Base-by-base conservation (phyloP, 2,797 vertebrate species). In the Acanthurus tractus region DNA sequence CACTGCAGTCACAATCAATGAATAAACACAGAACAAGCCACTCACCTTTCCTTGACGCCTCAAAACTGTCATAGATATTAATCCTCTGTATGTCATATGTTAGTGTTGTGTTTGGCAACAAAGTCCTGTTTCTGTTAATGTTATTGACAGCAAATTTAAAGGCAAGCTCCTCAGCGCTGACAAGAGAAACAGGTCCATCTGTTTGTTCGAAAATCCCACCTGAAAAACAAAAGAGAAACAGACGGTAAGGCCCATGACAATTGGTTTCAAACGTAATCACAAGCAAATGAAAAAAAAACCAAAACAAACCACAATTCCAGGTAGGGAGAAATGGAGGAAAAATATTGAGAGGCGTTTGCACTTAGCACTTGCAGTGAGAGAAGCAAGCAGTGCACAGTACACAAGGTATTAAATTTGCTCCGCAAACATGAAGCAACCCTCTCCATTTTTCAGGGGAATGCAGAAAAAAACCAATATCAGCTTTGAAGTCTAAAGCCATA, bases 41-140 rank as follows among this genome's bases (percentile, higher is more conserved):
- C 96, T 96, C 90, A 99, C 98, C 98, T 97, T 99, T 99, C 84
- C 98, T 97, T 6, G 98, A 99, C 0, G 98, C 98, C 92, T 99
- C 98, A 79, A 99, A 99, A 93, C 98, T 99, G 95, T 99, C 98
- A 0, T 99, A 99, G 93, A 99, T 98, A 92, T 99, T 98, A 93
- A 99, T 99, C 96, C 98, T 96, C 94, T 99, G 98, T 87, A 99
- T 99, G 94, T 99, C 98, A 0, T 99, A 99, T 44, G 98, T 99
- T 65, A 99, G 88, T 8, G 98, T 99, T 14, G 98, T 99, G 93
- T 99, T 99, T 79, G 98, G 98, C 92, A 99, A 79, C 92, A 99
- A 90, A 56, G 98, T 99, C 85, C 98, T 96, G 94, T 99, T 99
- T 91, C 98, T 96, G 92, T 99, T 99, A 81, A 99, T 99, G 86